These are phyloP conservation scores for Plectropomus leopardus DNA, from an alignment of 2,113 vertebrate species.

Conservation along the genomic window DNA sequence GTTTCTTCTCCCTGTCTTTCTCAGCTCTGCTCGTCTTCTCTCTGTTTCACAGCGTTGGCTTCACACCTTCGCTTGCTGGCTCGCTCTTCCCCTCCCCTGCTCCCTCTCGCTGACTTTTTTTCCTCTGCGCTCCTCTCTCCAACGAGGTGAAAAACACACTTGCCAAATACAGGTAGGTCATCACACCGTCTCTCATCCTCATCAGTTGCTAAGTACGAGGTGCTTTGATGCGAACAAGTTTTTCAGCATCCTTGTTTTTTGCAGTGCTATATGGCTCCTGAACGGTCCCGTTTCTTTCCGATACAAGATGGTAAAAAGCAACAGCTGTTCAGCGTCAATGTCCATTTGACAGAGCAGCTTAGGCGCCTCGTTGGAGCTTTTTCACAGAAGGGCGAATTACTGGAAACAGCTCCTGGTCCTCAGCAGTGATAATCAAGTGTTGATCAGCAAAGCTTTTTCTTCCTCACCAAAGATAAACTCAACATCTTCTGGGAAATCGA, in stretches of 20 bases:
- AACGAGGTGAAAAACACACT: slow-evolving; percentile 82
- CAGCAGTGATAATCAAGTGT: background rate
- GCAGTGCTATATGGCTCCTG: background rate
- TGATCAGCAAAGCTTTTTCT: background rate
- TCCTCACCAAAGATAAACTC: slow-evolving; percentile 13
- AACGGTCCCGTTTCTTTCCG: slow-evolving; percentile 19
- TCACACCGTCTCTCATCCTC: slow-evolving; percentile 73
- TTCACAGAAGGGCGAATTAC: slow-evolving; percentile 39
- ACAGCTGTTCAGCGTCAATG: slow-evolving; percentile 64
- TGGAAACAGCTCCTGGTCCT: slow-evolving; percentile 36
- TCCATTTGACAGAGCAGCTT: slow-evolving; percentile 50
- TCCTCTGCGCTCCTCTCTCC: slow-evolving; percentile 69
- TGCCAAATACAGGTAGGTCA: slow-evolving; percentile 79
- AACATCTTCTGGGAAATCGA: slow-evolving; percentile 9
- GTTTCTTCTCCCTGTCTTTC: slow-evolving; percentile 26
- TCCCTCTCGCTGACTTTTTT: slow-evolving; percentile 56
- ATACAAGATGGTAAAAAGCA: slow-evolving; percentile 36
- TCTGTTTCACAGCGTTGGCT: slow-evolving; percentile 38
- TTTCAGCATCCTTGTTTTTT: slow-evolving; percentile 23
- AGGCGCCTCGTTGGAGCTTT: slow-evolving; percentile 42
- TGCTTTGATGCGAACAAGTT: slow-evolving; percentile 58
- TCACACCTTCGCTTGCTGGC: slow-evolving; percentile 67
- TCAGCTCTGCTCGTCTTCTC: slow-evolving; percentile 23
- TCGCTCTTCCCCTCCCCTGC: slow-evolving; percentile 62
- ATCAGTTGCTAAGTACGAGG: slow-evolving; percentile 75